phyloP scores from a whole-genome alignment of 2,797 vertebrate species.

The Cryptoblepharus egeriae region DNA sequence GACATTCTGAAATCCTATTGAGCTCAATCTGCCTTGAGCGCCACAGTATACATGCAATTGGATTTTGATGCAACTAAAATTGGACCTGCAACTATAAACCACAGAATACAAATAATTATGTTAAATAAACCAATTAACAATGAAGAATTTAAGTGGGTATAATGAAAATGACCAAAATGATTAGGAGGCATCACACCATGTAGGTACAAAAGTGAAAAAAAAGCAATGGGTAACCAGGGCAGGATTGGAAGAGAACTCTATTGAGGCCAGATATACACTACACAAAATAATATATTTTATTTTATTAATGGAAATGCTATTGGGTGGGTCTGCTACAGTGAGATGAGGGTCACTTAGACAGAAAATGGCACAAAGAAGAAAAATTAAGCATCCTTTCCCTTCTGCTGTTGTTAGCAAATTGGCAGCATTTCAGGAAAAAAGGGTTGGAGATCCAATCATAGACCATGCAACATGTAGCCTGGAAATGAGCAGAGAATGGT shows the following conservation, averaged over 20 bases:
- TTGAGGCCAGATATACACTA: not conserved
- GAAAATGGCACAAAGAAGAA: not conserved
- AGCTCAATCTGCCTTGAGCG: too few relatives aligned
- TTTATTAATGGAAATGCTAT: not conserved
- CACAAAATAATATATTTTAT: too few relatives aligned
- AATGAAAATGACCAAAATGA: not conserved
- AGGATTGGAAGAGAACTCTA: not conserved
- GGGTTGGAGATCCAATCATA: not conserved
- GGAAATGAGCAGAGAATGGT: not conserved
- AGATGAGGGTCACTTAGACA: not conserved
- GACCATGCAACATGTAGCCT: not conserved
- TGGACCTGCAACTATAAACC: too few relatives aligned
- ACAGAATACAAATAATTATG: too few relatives aligned
- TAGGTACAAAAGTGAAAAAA: not conserved
- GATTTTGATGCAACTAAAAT: too few relatives aligned
- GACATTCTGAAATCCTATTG: too few relatives aligned
- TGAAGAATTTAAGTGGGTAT: not conserved
- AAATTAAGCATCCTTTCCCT: too few relatives aligned
- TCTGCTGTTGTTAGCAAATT: not conserved
- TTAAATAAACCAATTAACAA: too few relatives aligned
- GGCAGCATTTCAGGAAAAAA: not conserved
- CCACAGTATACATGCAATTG: too few relatives aligned
- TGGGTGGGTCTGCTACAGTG: not conserved
- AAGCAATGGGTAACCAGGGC: not conserved
- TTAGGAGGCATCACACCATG: not conserved